These are phyloP conservation scores for Pandemis heparana DNA, from an alignment of 2,888 invertebrate species.

Conservation along the genomic window DNA sequence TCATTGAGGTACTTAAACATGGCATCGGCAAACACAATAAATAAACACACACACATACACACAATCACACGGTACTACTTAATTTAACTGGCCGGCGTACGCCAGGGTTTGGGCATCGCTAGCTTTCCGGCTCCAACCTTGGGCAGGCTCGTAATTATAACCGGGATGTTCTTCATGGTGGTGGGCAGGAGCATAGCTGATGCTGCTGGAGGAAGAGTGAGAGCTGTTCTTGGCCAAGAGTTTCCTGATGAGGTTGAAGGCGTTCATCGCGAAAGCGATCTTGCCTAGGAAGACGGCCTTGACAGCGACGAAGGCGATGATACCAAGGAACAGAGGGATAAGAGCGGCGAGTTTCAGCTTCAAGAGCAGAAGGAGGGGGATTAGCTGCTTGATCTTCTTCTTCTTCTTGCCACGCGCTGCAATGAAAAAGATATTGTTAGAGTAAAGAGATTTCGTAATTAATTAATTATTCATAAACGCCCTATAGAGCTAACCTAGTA, in stretches of 20 bases:
- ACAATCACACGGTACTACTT: slow-evolving; percentile 50
- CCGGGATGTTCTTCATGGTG: slow-evolving; percentile 86
- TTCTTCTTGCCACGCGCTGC: slow-evolving; percentile 92
- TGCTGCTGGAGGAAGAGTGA: slow-evolving; percentile 62
- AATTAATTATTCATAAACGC: no score
- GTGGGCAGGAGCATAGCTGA: slow-evolving; percentile 88
- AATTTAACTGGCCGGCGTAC: slow-evolving; percentile 82
- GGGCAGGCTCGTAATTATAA: slow-evolving; percentile 82
- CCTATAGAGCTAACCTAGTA: not conserved
- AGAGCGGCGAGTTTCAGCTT: slow-evolving; percentile 92
- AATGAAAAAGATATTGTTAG: slow-evolving; percentile 49
- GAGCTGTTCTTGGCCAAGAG: slow-evolving; percentile 88
- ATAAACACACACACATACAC: slow-evolving; percentile 59
- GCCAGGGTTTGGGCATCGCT: slow-evolving; percentile 89
- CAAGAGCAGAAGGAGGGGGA: slow-evolving; percentile 91
- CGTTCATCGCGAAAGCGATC: slow-evolving; percentile 92
- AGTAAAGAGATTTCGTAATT: not conserved
- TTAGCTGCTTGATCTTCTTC: slow-evolving; percentile 91
- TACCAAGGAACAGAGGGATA: slow-evolving; percentile 90
- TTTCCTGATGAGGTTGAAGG: slow-evolving; percentile 88
- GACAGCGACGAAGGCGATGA: slow-evolving; percentile 91
- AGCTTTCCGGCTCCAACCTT: slow-evolving; percentile 88
- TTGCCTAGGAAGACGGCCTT: slow-evolving; percentile 94
- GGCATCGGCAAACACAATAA: slow-evolving; percentile 61
- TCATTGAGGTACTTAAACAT: slow-evolving; percentile 75